phyloP scores from a whole-genome alignment of 2,113 vertebrate genomes.

The Rhinolophus sinicus region DNA sequence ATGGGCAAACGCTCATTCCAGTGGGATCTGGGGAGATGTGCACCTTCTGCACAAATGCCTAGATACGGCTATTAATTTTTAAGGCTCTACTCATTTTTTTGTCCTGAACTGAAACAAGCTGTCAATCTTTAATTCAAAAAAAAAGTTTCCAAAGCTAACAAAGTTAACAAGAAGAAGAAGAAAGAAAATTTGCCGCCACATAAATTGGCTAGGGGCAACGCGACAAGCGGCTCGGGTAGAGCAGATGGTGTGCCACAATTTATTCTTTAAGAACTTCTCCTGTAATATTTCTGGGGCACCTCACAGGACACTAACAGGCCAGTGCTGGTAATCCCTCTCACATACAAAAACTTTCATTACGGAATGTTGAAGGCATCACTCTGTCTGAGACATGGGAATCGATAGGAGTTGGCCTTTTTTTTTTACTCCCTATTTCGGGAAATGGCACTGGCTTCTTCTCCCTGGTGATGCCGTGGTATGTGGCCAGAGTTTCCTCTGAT shows the following conservation, averaged over 20 bases:
- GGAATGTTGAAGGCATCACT: conserved; percentile 78
- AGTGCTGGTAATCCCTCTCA: conserved; percentile 78
- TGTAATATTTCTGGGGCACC: conserved; percentile 78
- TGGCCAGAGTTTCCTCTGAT: conserved; percentile 78
- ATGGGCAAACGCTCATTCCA: background rate
- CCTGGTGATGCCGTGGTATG: conserved; percentile 7
- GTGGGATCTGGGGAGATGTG: background rate
- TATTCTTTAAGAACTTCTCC: conserved; percentile 83
- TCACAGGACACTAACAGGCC: conserved; percentile 80
- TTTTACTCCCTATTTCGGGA: conserved; percentile 54
- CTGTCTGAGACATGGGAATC: conserved; percentile 81
- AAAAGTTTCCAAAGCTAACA: background rate
- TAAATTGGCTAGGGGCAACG: conserved; percentile 70
- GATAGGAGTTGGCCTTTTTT: conserved; percentile 65
- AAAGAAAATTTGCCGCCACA: conserved; percentile 58
- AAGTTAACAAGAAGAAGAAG: background rate
- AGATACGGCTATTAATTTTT: background rate
- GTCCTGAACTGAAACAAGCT: background rate
- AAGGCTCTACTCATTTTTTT: background rate
- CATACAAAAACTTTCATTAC: conserved; percentile 83
- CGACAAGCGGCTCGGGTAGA: conserved; percentile 45
- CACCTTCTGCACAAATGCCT: background rate
- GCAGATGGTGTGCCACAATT: conserved; percentile 61
- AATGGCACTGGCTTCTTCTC: conserved; percentile 61
- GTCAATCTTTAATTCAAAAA: background rate